These are phyloP conservation scores for Neoitamus cyanurus DNA, from an alignment of 2,888 invertebrate genomes.

Conservation along the genomic window DNA sequence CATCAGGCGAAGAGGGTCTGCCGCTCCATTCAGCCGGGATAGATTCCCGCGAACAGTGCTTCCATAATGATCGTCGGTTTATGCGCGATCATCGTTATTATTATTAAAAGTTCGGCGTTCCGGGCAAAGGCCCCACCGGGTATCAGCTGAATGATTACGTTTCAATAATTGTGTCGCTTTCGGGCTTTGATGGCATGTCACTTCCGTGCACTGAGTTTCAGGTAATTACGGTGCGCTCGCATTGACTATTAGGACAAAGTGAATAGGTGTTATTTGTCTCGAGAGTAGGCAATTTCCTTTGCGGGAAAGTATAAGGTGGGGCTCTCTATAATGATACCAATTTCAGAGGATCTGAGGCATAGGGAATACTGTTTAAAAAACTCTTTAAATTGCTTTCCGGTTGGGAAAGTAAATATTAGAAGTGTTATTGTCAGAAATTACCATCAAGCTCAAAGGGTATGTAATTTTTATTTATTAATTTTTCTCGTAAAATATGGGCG, in stretches of 20 bases:
- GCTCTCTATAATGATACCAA: background rate
- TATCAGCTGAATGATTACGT: background rate
- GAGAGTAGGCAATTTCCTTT: background rate
- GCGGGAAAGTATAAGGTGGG: background rate
- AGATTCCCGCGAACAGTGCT: background rate
- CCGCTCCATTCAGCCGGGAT: background rate
- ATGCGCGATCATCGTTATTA: constrained; percentile 26
- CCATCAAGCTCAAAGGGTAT: too few species aligned
- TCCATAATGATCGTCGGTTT: constrained; percentile 22
- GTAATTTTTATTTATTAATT: too few species aligned
- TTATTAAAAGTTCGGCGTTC: constrained; percentile 15
- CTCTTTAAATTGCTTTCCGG: background rate
- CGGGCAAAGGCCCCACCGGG: background rate
- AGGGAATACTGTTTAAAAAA: background rate
- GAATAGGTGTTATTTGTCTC: background rate
- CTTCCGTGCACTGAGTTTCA: constrained; percentile 20
- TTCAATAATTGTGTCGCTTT: background rate
- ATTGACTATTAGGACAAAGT: background rate
- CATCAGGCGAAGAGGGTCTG: background rate
- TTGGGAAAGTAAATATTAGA: background rate
- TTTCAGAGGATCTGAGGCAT: background rate
- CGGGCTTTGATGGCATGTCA: constrained; percentile 7
- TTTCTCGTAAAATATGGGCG: too few species aligned
- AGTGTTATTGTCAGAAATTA: background rate
- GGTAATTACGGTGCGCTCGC: background rate